Evolutionary conservation across 2,888 invertebrate genomes (phyloP).

Genomic region (Pegoplata infirma): DNA sequence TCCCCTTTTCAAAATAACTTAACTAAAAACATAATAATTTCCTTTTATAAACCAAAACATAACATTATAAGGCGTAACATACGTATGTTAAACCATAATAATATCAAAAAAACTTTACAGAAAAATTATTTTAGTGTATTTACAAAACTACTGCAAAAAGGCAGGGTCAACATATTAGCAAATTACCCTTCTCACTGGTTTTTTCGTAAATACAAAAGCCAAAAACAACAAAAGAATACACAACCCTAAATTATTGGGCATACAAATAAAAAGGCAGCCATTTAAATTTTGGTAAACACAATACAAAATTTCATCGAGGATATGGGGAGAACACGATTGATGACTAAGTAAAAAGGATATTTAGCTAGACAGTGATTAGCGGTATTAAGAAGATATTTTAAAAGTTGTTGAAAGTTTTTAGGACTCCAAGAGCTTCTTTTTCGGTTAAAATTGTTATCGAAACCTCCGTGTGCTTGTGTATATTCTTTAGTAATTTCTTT

Average conservation of each 20-base stretch:
- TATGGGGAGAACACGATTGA: background rate
- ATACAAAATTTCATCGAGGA: background rate
- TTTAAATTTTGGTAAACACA: background rate
- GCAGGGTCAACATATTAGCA: constrained; percentile 49
- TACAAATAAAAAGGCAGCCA: background rate
- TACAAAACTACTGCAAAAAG: constrained; percentile 53
- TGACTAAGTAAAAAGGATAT: background rate
- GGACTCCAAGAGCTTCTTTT: too few relatives aligned
- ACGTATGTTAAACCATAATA: background rate
- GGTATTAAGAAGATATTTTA: too few relatives aligned
- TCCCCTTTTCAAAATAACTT: background rate
- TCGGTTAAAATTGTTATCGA: too few relatives aligned
- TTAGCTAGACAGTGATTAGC: background rate
- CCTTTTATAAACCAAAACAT: background rate
- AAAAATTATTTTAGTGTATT: background rate
- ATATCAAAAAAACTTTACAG: background rate
- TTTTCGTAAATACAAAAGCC: constrained; percentile 45
- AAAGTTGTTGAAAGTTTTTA: too few relatives aligned
- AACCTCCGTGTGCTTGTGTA: too few relatives aligned
- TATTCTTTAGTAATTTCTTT: too few relatives aligned
- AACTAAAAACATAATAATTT: background rate
- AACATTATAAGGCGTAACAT: constrained; percentile 21
- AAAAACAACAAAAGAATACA: constrained; percentile 26
- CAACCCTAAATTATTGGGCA: constrained; percentile 8
- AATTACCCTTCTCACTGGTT: constrained; percentile 69